Base-by-base conservation (phyloP, 2,888 invertebrate genomes). In the Crioceris asparagi region DNA sequence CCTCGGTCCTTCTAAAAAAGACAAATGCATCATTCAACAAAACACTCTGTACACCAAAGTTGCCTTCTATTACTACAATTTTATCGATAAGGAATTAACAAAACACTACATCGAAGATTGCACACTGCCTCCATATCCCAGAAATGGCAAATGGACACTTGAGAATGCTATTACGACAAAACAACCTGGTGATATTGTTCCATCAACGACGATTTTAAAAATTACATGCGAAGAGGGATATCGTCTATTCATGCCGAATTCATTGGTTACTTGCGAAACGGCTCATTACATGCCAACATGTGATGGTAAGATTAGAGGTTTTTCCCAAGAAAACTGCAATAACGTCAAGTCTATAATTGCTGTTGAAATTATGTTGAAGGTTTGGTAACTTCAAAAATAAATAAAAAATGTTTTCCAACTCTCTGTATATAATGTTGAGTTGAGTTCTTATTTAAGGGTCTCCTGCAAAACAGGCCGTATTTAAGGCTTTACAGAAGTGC, bases 271-370 rank as follows among this genome's bases (percentile, higher is more conserved):
- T 7, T 45, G 45, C n/a, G 39, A 40, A n/a, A n/a, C n/a, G 12
- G 25, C 40, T 18, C 18, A 32, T 17, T 36, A 23, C 17, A 23
- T 39, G 31, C 45, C 45, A 11, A 32, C 35, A 23, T 46, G 46
- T 38, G 41, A 38, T 35, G 40, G 46, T 46, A 40, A 40, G 43
- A n/a, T n/a, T n/a, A n/a, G n/a, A n/a, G n/a, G n/a, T n/a, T n/a
- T n/a, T n/a, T n/a, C n/a, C n/a, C n/a, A n/a, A n/a, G n/a, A n/a
- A n/a, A n/a, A n/a, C n/a, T n/a, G n/a, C n/a, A n/a, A n/a, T n/a
- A n/a, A n/a, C n/a, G n/a, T n/a, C n/a, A n/a, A n/a, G n/a, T n/a
- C n/a, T n/a, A n/a, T n/a, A n/a, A n/a, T n/a, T n/a, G n/a, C n/a
- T n/a, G n/a, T n/a, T n/a, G n/a, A n/a, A n/a, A n/a, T n/a, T n/a